Evolutionary conservation across 2,888 invertebrate species (phyloP).

Genomic region (Cerastis rubricosa): DNA sequence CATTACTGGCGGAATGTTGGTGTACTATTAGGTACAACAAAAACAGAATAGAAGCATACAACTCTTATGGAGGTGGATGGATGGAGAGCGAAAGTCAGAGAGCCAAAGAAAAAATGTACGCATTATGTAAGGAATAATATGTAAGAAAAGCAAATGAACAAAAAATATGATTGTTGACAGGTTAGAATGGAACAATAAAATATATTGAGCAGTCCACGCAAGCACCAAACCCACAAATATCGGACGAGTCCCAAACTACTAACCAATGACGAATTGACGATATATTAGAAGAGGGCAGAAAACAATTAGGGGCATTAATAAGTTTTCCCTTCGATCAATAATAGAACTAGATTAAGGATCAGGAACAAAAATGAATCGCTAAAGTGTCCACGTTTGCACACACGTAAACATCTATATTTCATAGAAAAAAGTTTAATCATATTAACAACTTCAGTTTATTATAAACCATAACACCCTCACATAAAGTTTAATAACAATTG

Average conservation of each 20-base stretch:
- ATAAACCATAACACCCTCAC: no score
- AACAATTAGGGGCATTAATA: background rate
- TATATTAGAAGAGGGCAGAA: background rate
- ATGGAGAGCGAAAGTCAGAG: background rate
- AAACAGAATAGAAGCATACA: background rate
- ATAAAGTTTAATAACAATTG: no score
- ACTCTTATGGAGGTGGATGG: background rate
- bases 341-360: no score
- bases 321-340: no score
- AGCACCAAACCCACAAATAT: background rate
- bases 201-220: no score
- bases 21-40: background rate
- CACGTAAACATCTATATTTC: no score
- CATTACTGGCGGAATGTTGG: background rate
- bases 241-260: no score
- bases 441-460: no score
- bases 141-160: background rate
- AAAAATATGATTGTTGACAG: background rate
- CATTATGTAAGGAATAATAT: background rate
- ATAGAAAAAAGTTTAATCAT: no score
- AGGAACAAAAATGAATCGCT: no score
- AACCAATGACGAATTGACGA: background rate
- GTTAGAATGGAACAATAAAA: background rate
- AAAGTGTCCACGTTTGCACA: no score
- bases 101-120: background rate